Conservation (phyloP, 2,888 invertebrate genomes). For the Cacoxenus indagator region DNA sequence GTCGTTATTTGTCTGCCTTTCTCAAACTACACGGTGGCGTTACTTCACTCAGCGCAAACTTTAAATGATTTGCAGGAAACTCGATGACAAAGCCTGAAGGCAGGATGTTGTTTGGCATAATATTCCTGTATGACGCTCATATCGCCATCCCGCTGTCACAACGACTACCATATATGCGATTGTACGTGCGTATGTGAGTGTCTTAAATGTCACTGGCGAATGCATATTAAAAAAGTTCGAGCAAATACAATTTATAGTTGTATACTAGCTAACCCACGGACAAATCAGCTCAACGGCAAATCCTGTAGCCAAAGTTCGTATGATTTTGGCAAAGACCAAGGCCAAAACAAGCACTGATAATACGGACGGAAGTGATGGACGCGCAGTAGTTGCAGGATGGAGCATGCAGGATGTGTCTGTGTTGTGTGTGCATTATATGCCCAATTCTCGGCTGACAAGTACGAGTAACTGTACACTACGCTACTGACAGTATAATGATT, state of each 20-base stretch:
- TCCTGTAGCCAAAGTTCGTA: neutral
- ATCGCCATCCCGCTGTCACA: neutral
- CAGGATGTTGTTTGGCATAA: conserved; percentile 7
- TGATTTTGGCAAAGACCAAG: neutral
- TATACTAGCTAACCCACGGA: neutral
- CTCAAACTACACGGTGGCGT: neutral
- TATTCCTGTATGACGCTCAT: conserved; percentile 4
- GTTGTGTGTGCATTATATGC: conserved; percentile 17
- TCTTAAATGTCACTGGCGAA: neutral
- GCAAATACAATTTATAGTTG: neutral
- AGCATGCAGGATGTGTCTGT: too few species aligned
- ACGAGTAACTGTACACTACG: too few species aligned
- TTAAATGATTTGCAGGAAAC: conserved; percentile 17
- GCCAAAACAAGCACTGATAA: too few species aligned
- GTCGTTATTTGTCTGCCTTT: neutral
- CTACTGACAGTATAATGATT: conserved; percentile 53
- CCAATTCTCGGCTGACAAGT: conserved; percentile 35
- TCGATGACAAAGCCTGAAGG: conserved; percentile 5
- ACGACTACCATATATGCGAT: too few species aligned
- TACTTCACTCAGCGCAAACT: neutral
- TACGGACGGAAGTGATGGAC: too few species aligned
- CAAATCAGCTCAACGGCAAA: neutral
- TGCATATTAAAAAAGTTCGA: neutral
- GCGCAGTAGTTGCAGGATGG: too few species aligned
- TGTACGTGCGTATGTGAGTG: neutral